A percentile compares a stretch with the other conserved stretches of the same genome.
phyloP scores from a whole-genome alignment of 2,888 invertebrate species.

The Graphium colonna region DNA sequence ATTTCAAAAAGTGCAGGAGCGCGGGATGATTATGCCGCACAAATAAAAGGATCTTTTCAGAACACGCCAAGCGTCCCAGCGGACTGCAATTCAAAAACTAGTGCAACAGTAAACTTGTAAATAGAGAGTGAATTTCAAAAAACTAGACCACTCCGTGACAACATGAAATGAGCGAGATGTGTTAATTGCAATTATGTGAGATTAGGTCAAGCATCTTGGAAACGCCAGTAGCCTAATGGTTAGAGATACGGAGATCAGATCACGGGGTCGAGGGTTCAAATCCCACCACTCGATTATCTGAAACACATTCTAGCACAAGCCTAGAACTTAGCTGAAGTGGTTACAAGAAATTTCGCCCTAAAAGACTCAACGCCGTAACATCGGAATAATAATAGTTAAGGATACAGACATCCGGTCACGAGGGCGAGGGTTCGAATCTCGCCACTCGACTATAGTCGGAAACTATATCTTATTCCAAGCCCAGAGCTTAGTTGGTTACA shows the following conservation, averaged over 20 bases:
- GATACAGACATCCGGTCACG: no score
- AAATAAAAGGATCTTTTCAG: constrained; percentile 21
- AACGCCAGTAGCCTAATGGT: no score
- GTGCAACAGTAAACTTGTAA: neutral
- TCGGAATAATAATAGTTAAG: no score
- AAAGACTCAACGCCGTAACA: no score
- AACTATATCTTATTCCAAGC: no score
- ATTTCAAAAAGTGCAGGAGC: constrained; percentile 12
- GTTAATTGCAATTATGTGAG: constrained; percentile 6
- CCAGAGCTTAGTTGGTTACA: no score
- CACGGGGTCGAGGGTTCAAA: no score
- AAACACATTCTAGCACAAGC: no score
- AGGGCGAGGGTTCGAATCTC: no score
- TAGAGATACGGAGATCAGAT: neutral
- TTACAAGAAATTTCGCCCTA: neutral
- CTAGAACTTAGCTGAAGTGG: neutral
- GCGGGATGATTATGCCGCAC: constrained; percentile 16
- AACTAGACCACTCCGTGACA: neutral
- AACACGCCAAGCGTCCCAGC: constrained; percentile 12
- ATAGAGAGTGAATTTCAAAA: constrained; percentile 7
- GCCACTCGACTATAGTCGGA: no score
- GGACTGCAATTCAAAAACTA: constrained; percentile 11
- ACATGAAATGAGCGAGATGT: neutral
- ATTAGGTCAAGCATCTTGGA: constrained; percentile 9
- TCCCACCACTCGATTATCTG: no score